Base-by-base conservation (phyloP, 2,888 invertebrate genomes). In the Steinernema hermaphroditum region DNA sequence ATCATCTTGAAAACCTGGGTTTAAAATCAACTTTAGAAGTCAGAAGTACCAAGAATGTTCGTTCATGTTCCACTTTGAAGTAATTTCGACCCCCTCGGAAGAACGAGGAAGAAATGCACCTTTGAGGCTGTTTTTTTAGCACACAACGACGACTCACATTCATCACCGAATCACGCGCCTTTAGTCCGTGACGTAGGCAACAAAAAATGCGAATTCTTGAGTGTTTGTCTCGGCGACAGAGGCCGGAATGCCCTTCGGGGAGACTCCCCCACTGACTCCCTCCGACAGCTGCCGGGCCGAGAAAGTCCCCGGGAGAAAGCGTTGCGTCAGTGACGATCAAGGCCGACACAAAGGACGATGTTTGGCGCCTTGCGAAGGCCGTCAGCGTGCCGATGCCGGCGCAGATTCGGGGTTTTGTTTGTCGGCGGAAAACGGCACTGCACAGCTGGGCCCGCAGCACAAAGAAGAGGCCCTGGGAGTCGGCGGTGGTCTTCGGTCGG, bases 381-480 rank as follows among this genome's bases (percentile, higher is more conserved):
- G 27, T 6, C 49, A 19, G 19, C 49, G 49, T 49, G 49, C 49
- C 12, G 49, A 49, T 54, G 54, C 54, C 54, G 54, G 19, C 54
- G 54, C 46, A 54, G 54, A 54, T 24, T 54, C 54, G 43, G 8
- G 12, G 54, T 54, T 54, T 54, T 54, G 54, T 54, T 54, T 54
- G 54, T 8, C 9, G 54, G 22, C 16, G 54, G 27, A 54, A 41
- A 54, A 24, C 54, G 54, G 27, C 43, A 41, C 12, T 54, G 54
- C 9, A 54, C 54, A 54, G 54, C 54, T 54, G 54, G 16, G 43
- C 43, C 43, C 16, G 43, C 43, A 16, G 43, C 8, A 41, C 43
- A 41, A 41, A 41, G 43, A 41, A 41, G 43, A 41, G 43, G 43
- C 27, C 27, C 6, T 22, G 54, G 54, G 49, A 46, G 46, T 16